These are phyloP conservation scores for Hybos culiciformis DNA, from an alignment of 2,888 invertebrate genomes.

Conservation along the genomic window DNA sequence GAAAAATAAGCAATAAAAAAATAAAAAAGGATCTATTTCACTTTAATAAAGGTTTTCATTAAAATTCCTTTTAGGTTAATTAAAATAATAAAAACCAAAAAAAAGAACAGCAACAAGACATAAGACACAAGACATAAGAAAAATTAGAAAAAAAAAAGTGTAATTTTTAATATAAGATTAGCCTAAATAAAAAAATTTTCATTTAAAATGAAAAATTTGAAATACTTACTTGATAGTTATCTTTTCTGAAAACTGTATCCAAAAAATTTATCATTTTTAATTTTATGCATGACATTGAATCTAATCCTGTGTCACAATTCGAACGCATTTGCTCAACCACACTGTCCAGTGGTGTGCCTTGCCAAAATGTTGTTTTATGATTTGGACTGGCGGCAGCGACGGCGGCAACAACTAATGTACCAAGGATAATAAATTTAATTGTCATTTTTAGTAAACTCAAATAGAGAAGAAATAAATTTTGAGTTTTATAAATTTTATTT, in stretches of 20 bases:
- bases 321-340: slow-evolving; percentile 63
- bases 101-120: neutral
- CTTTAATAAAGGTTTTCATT: no score
- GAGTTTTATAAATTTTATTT: no score
- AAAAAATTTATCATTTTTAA: slow-evolving; percentile 66
- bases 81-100: no score
- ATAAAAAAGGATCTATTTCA: no score
- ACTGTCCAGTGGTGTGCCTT: slow-evolving; percentile 54
- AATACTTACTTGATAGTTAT: slow-evolving; percentile 60
- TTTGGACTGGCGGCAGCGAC: slow-evolving; percentile 47
- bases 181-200: neutral
- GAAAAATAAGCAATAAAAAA: no score
- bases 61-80: no score
- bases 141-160: neutral
- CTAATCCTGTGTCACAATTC: slow-evolving; percentile 59
- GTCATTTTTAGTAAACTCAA: slow-evolving; percentile 16
- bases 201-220: neutral
- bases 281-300: slow-evolving; percentile 69
- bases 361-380: slow-evolving; percentile 49
- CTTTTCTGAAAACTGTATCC: slow-evolving; percentile 65
- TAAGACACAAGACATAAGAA: neutral
- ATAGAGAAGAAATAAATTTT: neutral
- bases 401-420: slow-evolving; percentile 42
- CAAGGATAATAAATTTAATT: slow-evolving; percentile 27
- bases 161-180: neutral